These are phyloP conservation scores for Asteroscopus sphinx DNA, from an alignment of 2,888 invertebrate species.

Conservation along the genomic window DNA sequence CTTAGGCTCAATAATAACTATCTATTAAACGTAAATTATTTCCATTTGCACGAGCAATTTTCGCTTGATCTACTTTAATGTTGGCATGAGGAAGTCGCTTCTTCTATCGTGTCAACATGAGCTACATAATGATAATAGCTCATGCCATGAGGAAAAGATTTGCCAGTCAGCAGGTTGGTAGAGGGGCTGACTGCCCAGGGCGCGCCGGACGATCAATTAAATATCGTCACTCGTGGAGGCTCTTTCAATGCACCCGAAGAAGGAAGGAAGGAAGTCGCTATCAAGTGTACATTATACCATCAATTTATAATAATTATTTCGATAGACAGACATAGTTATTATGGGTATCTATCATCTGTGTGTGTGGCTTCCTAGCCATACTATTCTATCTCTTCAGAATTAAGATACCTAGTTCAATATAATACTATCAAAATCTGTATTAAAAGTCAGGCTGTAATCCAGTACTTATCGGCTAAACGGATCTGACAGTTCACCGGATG, in stretches of 20 bases:
- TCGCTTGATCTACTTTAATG: constrained; percentile 48
- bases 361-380: too few relatives aligned
- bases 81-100: constrained; percentile 29
- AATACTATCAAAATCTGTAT: constrained; percentile 27
- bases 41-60: constrained; percentile 42
- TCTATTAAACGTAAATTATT: constrained; percentile 41
- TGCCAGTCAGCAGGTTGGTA: too few relatives aligned
- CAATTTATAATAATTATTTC: constrained; percentile 32
- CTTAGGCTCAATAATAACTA: constrained; percentile 24
- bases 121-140: too few relatives aligned
- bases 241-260: too few relatives aligned
- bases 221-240: too few relatives aligned
- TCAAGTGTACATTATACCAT: constrained; percentile 19
- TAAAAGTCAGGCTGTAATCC: constrained; percentile 26
- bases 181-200: too few relatives aligned
- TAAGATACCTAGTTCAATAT: constrained; percentile 1
- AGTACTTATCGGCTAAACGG: constrained; percentile 13
- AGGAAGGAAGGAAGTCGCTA: constrained; percentile 48
- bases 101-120: too few relatives aligned
- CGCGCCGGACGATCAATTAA: too few relatives aligned
- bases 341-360: background rate
- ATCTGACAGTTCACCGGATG: constrained; percentile 13
- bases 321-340: constrained; percentile 10
- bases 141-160: too few relatives aligned
- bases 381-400: constrained; percentile 24